phyloP scores from a whole-genome alignment of 2,888 invertebrate species.

The Caenorhabditis sp. region DNA sequence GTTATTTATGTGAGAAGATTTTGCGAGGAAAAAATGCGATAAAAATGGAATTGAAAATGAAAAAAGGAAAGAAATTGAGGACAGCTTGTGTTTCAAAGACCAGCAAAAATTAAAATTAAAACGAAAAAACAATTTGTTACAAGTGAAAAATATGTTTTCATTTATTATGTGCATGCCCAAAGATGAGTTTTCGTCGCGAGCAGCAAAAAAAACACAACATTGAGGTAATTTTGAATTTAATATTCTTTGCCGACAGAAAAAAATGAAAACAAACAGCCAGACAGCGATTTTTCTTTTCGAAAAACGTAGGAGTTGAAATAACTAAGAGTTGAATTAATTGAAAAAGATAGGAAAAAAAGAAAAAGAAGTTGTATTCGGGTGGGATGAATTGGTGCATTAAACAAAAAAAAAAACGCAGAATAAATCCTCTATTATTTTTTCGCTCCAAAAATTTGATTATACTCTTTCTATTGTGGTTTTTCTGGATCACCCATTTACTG shows the following conservation, averaged over 20 bases:
- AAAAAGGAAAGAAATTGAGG: neutral
- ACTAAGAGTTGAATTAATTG: neutral
- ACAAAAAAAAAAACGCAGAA: neutral
- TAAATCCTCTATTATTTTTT: neutral
- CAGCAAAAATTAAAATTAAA: neutral
- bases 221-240: neutral
- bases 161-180: neutral
- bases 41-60: neutral
- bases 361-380: neutral
- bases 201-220: neutral
- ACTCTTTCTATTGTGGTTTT: no score
- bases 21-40: neutral
- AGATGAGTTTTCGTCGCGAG: neutral
- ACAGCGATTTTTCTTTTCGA: no score
- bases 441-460: neutral
- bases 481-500: neutral
- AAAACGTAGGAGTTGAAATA: no score
- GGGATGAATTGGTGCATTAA: neutral
- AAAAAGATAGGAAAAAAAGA: no score
- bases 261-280: neutral
- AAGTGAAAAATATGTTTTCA: neutral
- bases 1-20: neutral
- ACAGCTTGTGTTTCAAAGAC: neutral
- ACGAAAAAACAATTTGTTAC: neutral
- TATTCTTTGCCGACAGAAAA: neutral